Base-by-base conservation (phyloP, 1,140 invertebrate genomes). In the Drosophila santomea region DNA sequence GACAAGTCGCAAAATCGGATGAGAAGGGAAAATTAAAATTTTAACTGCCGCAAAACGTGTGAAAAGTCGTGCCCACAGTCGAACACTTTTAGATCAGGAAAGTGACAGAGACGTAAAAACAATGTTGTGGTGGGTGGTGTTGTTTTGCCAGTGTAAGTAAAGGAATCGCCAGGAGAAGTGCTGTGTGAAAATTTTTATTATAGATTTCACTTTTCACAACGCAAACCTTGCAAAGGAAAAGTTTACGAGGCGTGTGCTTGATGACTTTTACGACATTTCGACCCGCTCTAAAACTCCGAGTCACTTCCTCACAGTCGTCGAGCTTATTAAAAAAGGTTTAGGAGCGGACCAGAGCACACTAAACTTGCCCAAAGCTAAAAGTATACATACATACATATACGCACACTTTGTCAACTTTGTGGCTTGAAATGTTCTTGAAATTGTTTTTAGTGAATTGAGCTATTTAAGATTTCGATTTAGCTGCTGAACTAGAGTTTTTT, bases 261-360 rank as follows among this genome's bases (percentile, higher is more conserved):
- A 80, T 85, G 81, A 58, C 62, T 60, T 84, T 84, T 84, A 84
- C 79, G 80, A 74, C 80, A 74, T 75, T 83, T 77, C 63, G 69
- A 81, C 61, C 74, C 45, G 64, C 52, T 67, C 54, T 63, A 77
- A 78, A 78, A 74, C 56, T 71, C 60, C 51, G 45, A 43, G 69
- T 68, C 48, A 35, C 35, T 23, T 23, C 39, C 10, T 20, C 20
- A 51, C 32, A 23, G 38, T 43, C 59, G 38, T 43, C 59, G 39
- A 60, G 63, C 79, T 82, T 82, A 78, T 74, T 74, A 64, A 72
- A 78, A 82, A 78, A 61, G 74, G 74, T 77, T 61, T 36, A 58
- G 56, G 17, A 39, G 54, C 56, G 36, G 43, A 6, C 20, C 14
- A n/a, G 35, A 15, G 25, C 41, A 32, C n/a, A 64, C 20, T 51